Base-by-base conservation (phyloP, 2,113 vertebrate genomes). In the Microcebus griseorufus region DNA sequence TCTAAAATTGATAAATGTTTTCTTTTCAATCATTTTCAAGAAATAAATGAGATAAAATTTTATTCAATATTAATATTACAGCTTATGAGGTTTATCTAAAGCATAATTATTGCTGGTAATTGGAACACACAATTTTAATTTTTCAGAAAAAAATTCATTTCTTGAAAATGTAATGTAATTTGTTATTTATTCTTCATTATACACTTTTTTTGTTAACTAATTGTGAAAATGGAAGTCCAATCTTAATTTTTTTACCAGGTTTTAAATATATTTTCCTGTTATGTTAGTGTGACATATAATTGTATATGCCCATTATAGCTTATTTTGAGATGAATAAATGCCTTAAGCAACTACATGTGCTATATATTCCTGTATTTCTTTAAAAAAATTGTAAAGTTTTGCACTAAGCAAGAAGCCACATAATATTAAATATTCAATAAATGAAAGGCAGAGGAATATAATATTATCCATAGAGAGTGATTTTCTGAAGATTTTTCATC, bases 181-280 rank as follows among this genome's bases (percentile, higher is more conserved):
- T 97, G 73, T 79, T 96, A 48, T 97, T 93, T 96, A 85, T 16
- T 88, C 20, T 72, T 65, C 51, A 84, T 90, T 90, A 93, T 89
- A 64, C 64, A 53, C 93, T 58, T 80, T 96, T 97, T 97, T 84
- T 65, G 5, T 94, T 88, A 88, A 64, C 32, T 91, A 18, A 89
- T 45, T 93, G 1, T 60, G 37, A 96, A 90, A 93, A 85, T 88
- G 84, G 85, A 94, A 10, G 29, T 4, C 23, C 39, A 79, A 51
- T 55, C 23, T 78, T 62, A 95, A 95, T 93, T 91, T 70, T 64
- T 86, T 94, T 94, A 55, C 25, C 27, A 90, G 79, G 37, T 58
- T 93, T 64, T 93, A 85, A 82, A 60, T 62, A n/a, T 64, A 85
- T 72, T 94, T 88, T 69, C 42, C 34, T 78, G 5, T 90, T 90